phyloP scores from a whole-genome alignment of 2,797 vertebrate species.

The Urocyon cinereoargenteus region DNA sequence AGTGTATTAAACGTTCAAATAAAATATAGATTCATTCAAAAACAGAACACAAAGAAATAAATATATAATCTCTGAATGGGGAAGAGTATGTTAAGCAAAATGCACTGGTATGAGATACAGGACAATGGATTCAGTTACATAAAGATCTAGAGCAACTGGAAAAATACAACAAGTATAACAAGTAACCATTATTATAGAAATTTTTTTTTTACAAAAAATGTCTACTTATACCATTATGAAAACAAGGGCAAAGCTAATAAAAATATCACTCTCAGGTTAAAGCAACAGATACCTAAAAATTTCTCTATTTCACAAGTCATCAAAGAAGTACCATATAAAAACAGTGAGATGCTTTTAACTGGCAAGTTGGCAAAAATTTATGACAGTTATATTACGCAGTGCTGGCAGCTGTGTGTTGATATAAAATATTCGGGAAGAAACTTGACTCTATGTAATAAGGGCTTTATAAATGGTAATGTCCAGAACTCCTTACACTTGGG shows the following conservation, averaged over 20 bases:
- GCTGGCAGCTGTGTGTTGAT: not conserved
- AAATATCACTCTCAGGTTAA: not conserved
- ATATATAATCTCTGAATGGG: not conserved
- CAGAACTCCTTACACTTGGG: not conserved
- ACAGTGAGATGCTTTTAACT: not conserved
- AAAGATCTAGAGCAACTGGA: not conserved
- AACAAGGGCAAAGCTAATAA: not conserved
- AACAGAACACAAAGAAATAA: not conserved
- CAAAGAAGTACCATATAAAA: not conserved
- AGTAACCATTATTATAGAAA: not conserved
- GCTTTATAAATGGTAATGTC: not conserved
- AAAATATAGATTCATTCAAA: not conserved
- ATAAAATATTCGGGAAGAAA: not conserved
- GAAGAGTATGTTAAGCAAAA: slow-evolving; percentile 14
- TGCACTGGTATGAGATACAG: not conserved
- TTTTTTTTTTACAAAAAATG: not conserved
- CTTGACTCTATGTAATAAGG: not conserved
- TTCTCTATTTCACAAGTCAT: not conserved
- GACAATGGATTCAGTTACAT: not conserved
- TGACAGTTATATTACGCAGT: not conserved
- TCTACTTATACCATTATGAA: not conserved
- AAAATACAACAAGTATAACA: not conserved
- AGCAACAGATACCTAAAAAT: not conserved
- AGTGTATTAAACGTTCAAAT: not conserved
- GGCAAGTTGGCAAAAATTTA: not conserved